Conservation (phyloP, 2,888 invertebrate species). For the Aradus depressus region DNA sequence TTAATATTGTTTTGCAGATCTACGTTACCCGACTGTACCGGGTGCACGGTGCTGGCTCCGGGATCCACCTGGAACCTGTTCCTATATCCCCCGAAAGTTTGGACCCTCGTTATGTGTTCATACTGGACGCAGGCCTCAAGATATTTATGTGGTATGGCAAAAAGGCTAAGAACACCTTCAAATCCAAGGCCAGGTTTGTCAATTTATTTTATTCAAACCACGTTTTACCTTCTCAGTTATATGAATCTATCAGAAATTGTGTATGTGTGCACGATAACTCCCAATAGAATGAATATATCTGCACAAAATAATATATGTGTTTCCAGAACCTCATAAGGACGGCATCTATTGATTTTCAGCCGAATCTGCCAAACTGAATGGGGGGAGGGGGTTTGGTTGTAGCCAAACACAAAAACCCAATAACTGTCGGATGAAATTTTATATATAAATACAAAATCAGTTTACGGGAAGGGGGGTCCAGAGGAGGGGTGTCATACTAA, state of each 20-base stretch:
- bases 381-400: too few relatives aligned
- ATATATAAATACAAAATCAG: too few relatives aligned
- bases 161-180: slow-evolving; percentile 74
- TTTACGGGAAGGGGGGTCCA: too few relatives aligned
- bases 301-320: too few relatives aligned
- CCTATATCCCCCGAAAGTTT: slow-evolving; percentile 56
- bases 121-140: slow-evolving; percentile 73
- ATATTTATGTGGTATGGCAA: slow-evolving; percentile 89
- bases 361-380: background rate
- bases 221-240: too few relatives aligned
- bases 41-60: slow-evolving; percentile 73
- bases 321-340: too few relatives aligned
- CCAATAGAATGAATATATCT: background rate
- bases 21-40: slow-evolving; percentile 76
- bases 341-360: too few relatives aligned
- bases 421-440: too few relatives aligned
- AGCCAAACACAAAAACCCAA: too few relatives aligned
- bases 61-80: slow-evolving; percentile 81
- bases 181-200: slow-evolving; percentile 59
- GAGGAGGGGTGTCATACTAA: too few relatives aligned
- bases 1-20: slow-evolving; percentile 48
- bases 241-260: too few relatives aligned
- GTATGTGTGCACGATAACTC: background rate
- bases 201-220: too few relatives aligned
- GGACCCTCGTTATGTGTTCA: slow-evolving; percentile 84